Evolutionary conservation across 1,140 invertebrate genomes (phyloP).

Genomic region (Drosophila serrata): DNA sequence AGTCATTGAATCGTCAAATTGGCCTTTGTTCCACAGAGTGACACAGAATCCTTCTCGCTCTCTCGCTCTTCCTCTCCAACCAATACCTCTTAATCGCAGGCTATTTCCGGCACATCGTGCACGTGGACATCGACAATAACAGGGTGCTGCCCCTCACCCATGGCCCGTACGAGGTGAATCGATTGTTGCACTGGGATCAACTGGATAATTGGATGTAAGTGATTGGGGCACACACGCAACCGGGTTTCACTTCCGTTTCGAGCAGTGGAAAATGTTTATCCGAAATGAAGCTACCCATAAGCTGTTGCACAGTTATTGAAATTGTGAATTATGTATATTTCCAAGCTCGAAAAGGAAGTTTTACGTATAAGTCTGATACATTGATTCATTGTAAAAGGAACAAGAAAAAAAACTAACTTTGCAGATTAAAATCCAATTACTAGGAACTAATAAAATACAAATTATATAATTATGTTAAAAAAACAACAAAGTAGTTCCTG

Average conservation of each 20-base stretch:
- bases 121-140: conserved; percentile 88
- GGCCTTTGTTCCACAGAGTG: conserved; percentile 56
- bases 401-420: too few species aligned
- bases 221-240: conserved; percentile 20
- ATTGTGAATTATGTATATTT: background rate
- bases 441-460: too few species aligned
- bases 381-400: too few species aligned
- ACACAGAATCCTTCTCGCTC: conserved; percentile 17
- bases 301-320: background rate
- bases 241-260: conserved; percentile 10
- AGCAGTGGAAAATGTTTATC: background rate
- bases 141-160: conserved; percentile 93
- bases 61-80: conserved; percentile 10
- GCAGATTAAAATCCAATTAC: too few species aligned
- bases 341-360: background rate
- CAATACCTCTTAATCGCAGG: conserved; percentile 85
- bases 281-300: background rate
- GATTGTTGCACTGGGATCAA: conserved; percentile 94
- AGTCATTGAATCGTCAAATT: conserved; percentile 68
- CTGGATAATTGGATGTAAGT: conserved; percentile 92
- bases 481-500: too few species aligned
- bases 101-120: conserved; percentile 93
- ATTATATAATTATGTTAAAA: too few species aligned
- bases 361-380: too few species aligned
- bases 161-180: conserved; percentile 93